Conservation (phyloP, 2,797 vertebrate species). For the Pogoniulus pusillus region DNA sequence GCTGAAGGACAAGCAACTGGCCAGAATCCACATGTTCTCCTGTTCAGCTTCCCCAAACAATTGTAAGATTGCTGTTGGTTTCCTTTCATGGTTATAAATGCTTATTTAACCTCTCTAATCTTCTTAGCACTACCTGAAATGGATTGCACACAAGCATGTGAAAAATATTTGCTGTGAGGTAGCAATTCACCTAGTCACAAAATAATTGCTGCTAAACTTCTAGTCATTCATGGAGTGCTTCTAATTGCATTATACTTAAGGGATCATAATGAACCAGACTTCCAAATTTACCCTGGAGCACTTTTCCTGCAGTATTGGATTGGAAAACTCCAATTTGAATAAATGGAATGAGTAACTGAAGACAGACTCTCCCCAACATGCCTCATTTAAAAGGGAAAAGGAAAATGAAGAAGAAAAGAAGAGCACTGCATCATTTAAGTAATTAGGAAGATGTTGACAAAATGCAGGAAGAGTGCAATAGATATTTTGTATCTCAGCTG, state of each 20-base stretch:
- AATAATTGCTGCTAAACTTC: constrained; percentile 54
- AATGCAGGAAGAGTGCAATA: background rate
- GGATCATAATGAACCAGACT: constrained; percentile 50
- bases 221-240: constrained; percentile 48
- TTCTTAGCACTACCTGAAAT: background rate
- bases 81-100: background rate
- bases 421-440: background rate
- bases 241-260: constrained; percentile 48
- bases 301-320: constrained; percentile 38
- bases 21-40: accelerated
- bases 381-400: background rate
- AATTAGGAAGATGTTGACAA: constrained; percentile 54
- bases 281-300: constrained; percentile 49
- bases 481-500: constrained; percentile 9
- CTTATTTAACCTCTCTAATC: background rate
- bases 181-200: constrained; percentile 45
- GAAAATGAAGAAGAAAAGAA: background rate
- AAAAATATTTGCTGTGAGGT: constrained; percentile 23
- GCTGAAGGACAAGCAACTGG: background rate
- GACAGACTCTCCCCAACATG: constrained; percentile 1
- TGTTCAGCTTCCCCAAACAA: background rate
- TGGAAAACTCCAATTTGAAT: constrained; percentile 50
- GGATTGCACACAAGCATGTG: background rate
- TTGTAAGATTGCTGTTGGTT: background rate
- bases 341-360: constrained; percentile 64